phyloP scores from a whole-genome alignment of 2,888 invertebrate genomes.

The Meteorus cinctellus region DNA sequence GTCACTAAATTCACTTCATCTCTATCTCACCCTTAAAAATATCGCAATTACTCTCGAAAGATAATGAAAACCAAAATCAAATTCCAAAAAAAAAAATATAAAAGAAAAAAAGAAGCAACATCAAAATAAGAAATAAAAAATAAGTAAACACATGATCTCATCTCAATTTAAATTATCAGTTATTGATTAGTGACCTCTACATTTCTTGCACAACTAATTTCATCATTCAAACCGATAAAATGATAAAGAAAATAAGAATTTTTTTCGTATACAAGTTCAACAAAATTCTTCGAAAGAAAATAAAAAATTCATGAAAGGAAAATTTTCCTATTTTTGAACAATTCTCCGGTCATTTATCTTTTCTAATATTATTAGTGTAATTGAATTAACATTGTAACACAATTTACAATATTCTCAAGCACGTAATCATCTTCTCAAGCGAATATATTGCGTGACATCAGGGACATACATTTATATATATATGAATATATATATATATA shows the following conservation, averaged over 20 bases:
- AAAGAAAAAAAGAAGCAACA: too few relatives aligned
- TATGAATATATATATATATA: too few relatives aligned
- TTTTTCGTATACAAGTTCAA: too few relatives aligned
- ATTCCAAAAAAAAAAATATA: too few relatives aligned
- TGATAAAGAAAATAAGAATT: too few relatives aligned
- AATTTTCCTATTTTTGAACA: conserved; percentile 10
- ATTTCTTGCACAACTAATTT: too few relatives aligned
- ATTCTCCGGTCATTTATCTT: conserved; percentile 44
- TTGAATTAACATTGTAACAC: conserved; percentile 61
- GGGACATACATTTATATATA: background rate
- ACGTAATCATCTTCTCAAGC: background rate
- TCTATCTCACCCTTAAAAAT: conserved; percentile 1
- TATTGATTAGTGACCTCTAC: too few relatives aligned
- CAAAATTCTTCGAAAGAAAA: background rate
- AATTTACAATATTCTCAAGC: conserved; percentile 38
- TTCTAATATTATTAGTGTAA: conserved; percentile 69
- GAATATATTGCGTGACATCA: background rate
- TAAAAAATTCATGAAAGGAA: background rate
- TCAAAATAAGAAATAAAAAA: too few relatives aligned
- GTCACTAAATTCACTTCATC: too few relatives aligned
- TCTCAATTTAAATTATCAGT: too few relatives aligned
- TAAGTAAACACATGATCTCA: background rate
- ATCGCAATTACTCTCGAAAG: conserved; percentile 4
- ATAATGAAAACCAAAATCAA: too few relatives aligned
- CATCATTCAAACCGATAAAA: too few relatives aligned